Percentiles rank a stretch among this genome's conserved stretches.
phyloP scores from a whole-genome alignment of 2,797 vertebrate genomes.

The Stomatorhinus walkeri region DNA sequence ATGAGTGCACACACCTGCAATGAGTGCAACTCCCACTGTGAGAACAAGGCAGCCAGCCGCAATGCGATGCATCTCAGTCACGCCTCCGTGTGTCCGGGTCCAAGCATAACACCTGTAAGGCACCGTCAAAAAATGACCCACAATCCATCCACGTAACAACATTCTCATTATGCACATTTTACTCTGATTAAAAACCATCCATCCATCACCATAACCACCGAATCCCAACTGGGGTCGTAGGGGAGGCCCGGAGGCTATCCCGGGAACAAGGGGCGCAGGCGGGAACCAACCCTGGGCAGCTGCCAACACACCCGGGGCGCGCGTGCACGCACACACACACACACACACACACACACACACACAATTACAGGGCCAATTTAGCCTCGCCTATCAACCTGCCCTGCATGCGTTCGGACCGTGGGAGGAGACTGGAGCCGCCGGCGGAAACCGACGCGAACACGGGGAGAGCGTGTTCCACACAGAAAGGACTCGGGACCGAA shows the following conservation, averaged over 20 bases:
- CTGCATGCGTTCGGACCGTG: not conserved
- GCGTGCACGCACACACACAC: too few species aligned
- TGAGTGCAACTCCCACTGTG: not conserved
- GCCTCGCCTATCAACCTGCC: not conserved
- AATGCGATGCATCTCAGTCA: not conserved
- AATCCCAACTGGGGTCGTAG: not conserved
- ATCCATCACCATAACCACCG: not conserved
- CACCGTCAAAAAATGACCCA: not conserved
- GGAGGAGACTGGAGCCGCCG: not conserved
- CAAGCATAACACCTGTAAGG: not conserved
- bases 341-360: not conserved
- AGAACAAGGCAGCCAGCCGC: not conserved
- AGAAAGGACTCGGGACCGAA: not conserved
- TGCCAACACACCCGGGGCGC: not conserved
- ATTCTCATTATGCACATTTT: not conserved
- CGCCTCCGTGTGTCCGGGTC: not conserved
- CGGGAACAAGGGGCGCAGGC: not conserved
- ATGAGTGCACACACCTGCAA: slow-evolving; percentile 10
- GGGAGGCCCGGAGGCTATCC: not conserved
- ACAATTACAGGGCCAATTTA: not conserved
- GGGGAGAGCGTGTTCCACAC: not conserved
- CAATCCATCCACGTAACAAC: not conserved
- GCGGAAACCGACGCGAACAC: not conserved
- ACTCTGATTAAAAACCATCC: not conserved
- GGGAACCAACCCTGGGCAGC: not conserved